Percentiles rank a stretch among this genome's conserved stretches.
Conservation (phyloP, 2,797 vertebrate genomes). For the Notolepis coatsorum region DNA sequence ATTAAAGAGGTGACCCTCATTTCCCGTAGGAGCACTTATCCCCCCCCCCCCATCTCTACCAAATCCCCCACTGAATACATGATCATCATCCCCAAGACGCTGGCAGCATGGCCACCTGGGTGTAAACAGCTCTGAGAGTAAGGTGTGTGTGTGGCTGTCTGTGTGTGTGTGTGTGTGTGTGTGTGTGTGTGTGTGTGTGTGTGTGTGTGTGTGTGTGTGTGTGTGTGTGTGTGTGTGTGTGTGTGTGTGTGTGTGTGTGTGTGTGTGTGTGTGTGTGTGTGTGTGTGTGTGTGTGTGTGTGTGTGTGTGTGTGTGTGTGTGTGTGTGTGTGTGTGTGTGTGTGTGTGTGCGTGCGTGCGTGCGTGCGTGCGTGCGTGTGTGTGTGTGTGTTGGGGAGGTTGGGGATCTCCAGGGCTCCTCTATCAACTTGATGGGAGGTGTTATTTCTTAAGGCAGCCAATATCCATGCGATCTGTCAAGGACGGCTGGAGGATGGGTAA, state of each 20-base stretch:
- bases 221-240: too few species aligned
- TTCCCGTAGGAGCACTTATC: slow-evolving; percentile 70
- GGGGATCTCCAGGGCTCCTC: slow-evolving; percentile 58
- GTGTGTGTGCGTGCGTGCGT: too few species aligned
- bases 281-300: too few species aligned
- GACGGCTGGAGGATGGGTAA: slow-evolving; percentile 38
- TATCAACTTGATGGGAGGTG: slow-evolving; percentile 73
- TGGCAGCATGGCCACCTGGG: slow-evolving; percentile 58
- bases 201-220: too few species aligned
- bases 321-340: too few species aligned
- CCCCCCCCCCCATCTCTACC: slow-evolving; percentile 14
- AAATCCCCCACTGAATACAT: slow-evolving; percentile 74
- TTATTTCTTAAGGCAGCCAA: slow-evolving; percentile 74
- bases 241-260: slow-evolving; percentile 1
- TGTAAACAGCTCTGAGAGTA: slow-evolving; percentile 67
- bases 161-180: too few species aligned
- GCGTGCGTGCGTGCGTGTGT: too few species aligned
- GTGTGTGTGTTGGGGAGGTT: too few species aligned
- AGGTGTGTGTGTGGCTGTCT: too few species aligned
- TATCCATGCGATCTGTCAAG: slow-evolving; percentile 74
- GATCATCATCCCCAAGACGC: slow-evolving; percentile 65
- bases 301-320: too few species aligned
- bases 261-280: too few species aligned
- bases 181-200: too few species aligned
- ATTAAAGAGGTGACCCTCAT: slow-evolving; percentile 79